Percentiles rank a stretch among this genome's conserved stretches.
Conservation (phyloP, 2,113 vertebrate species). For the Zosterops japonicus region DNA sequence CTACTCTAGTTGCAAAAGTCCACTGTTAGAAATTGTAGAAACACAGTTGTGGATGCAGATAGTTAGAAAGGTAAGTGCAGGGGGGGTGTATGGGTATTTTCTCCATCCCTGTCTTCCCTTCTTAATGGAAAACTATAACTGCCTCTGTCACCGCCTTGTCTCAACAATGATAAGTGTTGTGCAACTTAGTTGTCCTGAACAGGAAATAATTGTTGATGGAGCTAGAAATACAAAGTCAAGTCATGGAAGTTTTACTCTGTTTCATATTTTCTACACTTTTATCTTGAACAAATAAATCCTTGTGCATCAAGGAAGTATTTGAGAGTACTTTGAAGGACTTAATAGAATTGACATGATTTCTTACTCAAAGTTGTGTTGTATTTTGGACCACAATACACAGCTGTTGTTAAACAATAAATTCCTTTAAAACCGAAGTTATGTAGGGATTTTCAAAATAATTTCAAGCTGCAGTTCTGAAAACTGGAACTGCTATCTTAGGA, state of each 20-base stretch:
- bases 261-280: background rate
- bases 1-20: conserved; percentile 96
- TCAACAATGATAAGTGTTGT: background rate
- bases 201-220: background rate
- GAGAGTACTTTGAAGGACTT: background rate
- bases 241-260: background rate
- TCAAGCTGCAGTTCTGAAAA: background rate
- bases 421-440: background rate
- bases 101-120: background rate
- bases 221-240: background rate
- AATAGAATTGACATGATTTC: background rate
- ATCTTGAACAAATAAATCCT: background rate
- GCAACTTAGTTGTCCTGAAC: background rate
- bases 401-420: background rate
- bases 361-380: background rate
- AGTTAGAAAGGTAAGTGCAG: conserved; percentile 84
- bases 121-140: background rate
- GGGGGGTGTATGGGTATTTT: background rate
- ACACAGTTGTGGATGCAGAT: conserved; percentile 84
- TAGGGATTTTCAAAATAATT: background rate
- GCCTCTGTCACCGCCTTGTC: background rate
- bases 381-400: background rate
- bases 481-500: background rate
- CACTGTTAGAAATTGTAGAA: conserved; percentile 89
- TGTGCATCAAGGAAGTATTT: background rate